These are phyloP conservation scores for Arion vulgaris DNA, from an alignment of 1,140 invertebrate genomes.

Conservation along the genomic window DNA sequence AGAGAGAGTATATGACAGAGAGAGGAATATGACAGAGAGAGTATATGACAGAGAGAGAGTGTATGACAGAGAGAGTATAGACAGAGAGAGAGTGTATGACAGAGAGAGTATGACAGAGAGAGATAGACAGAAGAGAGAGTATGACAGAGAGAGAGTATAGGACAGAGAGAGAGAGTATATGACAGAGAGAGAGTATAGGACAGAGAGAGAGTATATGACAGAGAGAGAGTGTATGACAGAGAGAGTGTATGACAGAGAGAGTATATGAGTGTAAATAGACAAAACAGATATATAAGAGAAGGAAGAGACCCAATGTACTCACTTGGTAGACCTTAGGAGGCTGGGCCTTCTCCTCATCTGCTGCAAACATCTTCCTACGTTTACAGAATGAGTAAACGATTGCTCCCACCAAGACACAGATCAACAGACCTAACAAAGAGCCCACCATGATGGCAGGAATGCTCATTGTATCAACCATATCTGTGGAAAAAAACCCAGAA, in stretches of 20 bases:
- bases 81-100: too few species aligned
- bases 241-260: too few species aligned
- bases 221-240: too few species aligned
- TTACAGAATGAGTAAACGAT: slow-evolving; percentile 30
- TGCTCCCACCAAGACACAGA: slow-evolving; percentile 29
- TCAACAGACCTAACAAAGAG: slow-evolving; percentile 25
- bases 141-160: not conserved
- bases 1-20: too few species aligned
- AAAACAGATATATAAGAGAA: not conserved
- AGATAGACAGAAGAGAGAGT: too few species aligned
- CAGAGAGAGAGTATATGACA: not conserved
- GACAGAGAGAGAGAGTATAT: not conserved
- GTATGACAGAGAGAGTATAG: too few species aligned
- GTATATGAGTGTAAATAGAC: too few species aligned
- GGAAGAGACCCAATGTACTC: not conserved
- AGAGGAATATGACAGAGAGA: too few species aligned
- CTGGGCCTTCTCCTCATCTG: not conserved
- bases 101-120: too few species aligned
- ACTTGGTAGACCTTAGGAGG: slow-evolving; percentile 31
- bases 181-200: not conserved
- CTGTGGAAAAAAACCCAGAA: not conserved
- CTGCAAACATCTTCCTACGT: slow-evolving; percentile 32
- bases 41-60: too few species aligned
- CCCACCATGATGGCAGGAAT: slow-evolving; percentile 32
- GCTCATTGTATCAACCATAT: slow-evolving; percentile 27